A percentile compares a stretch with the other conserved stretches of the same genome.
Conservation (phyloP, 2,113 vertebrate species). For the Syngnathus typhle region DNA sequence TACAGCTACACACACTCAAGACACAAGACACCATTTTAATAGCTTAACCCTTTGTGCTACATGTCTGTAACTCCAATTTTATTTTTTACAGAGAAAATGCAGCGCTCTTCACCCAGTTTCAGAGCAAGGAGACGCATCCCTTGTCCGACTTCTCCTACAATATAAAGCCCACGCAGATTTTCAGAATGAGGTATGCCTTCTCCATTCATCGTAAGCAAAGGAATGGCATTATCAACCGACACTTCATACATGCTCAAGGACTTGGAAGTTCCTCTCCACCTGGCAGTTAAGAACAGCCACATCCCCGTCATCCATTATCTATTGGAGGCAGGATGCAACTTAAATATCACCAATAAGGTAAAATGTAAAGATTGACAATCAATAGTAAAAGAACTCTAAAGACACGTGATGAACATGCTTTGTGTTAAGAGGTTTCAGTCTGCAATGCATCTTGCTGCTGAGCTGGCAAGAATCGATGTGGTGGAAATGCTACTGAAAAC, state of each 20-base stretch:
- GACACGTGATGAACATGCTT: neutral
- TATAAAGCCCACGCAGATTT: slow-evolving; percentile 64
- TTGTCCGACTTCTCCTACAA: slow-evolving; percentile 75
- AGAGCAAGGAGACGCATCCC: slow-evolving; percentile 68
- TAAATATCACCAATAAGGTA: slow-evolving; percentile 76
- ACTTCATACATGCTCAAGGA: slow-evolving; percentile 58
- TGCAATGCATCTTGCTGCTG: slow-evolving; percentile 80
- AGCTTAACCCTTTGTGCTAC: neutral
- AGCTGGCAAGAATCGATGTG: slow-evolving; percentile 79
- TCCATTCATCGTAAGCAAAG: neutral
- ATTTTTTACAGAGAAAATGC: slow-evolving; percentile 59
- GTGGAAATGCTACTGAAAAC: slow-evolving; percentile 81
- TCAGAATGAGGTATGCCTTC: slow-evolving; percentile 65
- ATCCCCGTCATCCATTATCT: slow-evolving; percentile 72
- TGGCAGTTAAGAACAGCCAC: slow-evolving; percentile 77
- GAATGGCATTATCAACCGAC: slow-evolving; percentile 1
- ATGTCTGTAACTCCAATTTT: neutral
- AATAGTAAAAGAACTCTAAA: neutral
- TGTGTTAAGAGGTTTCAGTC: slow-evolving; percentile 76
- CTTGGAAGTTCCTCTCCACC: slow-evolving; percentile 76
- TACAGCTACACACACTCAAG: slow-evolving; percentile 35
- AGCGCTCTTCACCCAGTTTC: slow-evolving; percentile 72
- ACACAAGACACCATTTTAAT: neutral
- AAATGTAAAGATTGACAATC: neutral
- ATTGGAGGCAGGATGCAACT: slow-evolving; percentile 69